These are phyloP conservation scores for Lasiurus borealis DNA, from an alignment of 2,113 vertebrate species.

Conservation along the genomic window DNA sequence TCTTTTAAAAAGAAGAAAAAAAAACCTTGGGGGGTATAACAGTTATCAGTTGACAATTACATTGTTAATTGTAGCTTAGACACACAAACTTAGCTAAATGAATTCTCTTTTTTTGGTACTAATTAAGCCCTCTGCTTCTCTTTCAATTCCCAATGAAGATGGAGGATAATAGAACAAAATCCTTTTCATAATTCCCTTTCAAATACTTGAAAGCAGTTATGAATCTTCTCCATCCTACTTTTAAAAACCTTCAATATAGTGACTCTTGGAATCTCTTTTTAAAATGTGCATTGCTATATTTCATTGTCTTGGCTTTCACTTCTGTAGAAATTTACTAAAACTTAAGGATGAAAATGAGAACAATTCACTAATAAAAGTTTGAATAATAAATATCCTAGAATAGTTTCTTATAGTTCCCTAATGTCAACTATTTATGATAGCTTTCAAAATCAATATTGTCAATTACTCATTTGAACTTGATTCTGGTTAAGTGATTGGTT, in stretches of 20 bases:
- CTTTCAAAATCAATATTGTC: slow-evolving; percentile 13
- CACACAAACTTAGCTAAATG: background rate
- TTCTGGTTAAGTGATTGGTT: slow-evolving; percentile 34
- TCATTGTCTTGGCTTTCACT: background rate
- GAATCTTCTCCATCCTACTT: slow-evolving; percentile 26
- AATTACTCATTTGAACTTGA: slow-evolving; percentile 23
- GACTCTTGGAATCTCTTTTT: background rate
- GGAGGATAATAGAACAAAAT: background rate
- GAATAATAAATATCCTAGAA: slow-evolving; percentile 37
- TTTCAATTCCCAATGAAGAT: background rate
- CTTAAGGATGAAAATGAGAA: background rate
- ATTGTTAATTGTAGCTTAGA: background rate
- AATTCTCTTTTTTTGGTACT: background rate
- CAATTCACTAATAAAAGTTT: background rate
- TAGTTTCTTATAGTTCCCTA: background rate
- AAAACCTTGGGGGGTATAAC: background rate
- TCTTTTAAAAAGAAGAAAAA: background rate
- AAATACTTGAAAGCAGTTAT: slow-evolving; percentile 37
- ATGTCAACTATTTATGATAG: background rate
- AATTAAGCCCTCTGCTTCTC: slow-evolving; percentile 4
- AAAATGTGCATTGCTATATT: slow-evolving; percentile 22
- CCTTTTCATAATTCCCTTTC: slow-evolving; percentile 28
- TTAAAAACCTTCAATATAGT: background rate
- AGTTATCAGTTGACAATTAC: background rate
- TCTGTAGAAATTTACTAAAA: slow-evolving; percentile 53